Evolutionary conservation across 2,888 invertebrate species (phyloP).

Genomic region (Plutella xylostella): DNA sequence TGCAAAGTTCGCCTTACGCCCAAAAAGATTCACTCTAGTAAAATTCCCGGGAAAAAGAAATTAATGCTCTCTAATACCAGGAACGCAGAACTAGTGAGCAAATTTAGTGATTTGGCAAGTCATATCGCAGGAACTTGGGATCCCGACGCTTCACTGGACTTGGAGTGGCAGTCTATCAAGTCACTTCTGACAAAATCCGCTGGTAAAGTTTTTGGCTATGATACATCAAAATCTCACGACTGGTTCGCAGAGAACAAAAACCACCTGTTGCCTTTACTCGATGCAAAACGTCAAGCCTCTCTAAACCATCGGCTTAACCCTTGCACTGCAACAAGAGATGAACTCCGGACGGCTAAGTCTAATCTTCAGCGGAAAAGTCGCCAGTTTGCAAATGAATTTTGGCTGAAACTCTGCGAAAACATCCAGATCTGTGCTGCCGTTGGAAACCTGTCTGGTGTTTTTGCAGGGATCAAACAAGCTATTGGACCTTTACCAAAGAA

Average conservation of each 20-base stretch:
- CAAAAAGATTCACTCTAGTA: no score
- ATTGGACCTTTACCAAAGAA: neutral
- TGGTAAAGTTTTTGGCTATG: neutral
- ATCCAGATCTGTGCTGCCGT: neutral
- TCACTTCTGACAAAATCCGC: neutral
- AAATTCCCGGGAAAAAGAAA: no score
- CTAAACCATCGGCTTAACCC: neutral
- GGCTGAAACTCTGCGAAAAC: no score
- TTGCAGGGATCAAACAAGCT: neutral
- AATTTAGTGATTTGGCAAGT: neutral
- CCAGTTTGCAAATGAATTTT: no score
- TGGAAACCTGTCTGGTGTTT: neutral
- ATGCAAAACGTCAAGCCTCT: neutral
- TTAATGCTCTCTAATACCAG: no score
- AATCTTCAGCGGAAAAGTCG: neutral
- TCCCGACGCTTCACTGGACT: neutral
- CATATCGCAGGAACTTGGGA: neutral
- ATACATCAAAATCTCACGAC: neutral
- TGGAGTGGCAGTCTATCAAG: no score
- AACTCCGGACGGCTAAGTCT: neutral
- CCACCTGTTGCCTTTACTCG: neutral
- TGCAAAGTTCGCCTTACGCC: no score
- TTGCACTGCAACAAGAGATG: neutral
- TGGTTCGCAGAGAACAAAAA: neutral
- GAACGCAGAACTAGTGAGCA: no score